A percentile compares a stretch with the other conserved stretches of the same genome.
Evolutionary conservation across 1,140 invertebrate species (phyloP).

Genomic region (Ceratosolen solmsi): DNA sequence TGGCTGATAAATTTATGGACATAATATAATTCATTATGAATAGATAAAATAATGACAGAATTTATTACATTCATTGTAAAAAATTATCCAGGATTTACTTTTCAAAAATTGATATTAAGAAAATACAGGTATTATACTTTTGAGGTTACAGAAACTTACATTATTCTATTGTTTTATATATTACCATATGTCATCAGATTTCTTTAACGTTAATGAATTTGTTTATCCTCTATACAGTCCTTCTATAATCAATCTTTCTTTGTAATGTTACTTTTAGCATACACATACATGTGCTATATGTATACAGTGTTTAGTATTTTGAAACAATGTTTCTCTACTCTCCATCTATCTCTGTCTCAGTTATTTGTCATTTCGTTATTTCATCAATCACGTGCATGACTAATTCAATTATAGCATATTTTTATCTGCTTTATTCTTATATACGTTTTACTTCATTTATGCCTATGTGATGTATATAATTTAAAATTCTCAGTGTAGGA

Average conservation of each 20-base stretch:
- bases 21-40: too few species aligned
- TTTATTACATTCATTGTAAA: too few species aligned
- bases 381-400: conserved; percentile 35
- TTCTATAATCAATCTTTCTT: conserved; percentile 17
- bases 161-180: background rate
- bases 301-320: background rate
- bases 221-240: too few species aligned
- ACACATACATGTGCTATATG: background rate
- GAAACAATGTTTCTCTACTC: conserved; percentile 10
- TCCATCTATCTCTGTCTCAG: conserved; percentile 34
- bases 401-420: conserved; percentile 40
- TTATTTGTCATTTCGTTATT: conserved; percentile 22
- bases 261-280: background rate
- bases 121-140: background rate
- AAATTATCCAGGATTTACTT: too few species aligned
- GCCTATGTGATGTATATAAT: too few species aligned
- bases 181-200: too few species aligned
- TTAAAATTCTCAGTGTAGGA: background rate
- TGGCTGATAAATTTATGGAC: too few species aligned
- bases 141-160: background rate
- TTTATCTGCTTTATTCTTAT: conserved; percentile 13
- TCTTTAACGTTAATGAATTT: background rate
- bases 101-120: too few species aligned
- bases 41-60: too few species aligned
- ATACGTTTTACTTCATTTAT: conserved; percentile 13